phyloP scores from a whole-genome alignment of 2,888 invertebrate species.

The Spodoptera exigua region DNA sequence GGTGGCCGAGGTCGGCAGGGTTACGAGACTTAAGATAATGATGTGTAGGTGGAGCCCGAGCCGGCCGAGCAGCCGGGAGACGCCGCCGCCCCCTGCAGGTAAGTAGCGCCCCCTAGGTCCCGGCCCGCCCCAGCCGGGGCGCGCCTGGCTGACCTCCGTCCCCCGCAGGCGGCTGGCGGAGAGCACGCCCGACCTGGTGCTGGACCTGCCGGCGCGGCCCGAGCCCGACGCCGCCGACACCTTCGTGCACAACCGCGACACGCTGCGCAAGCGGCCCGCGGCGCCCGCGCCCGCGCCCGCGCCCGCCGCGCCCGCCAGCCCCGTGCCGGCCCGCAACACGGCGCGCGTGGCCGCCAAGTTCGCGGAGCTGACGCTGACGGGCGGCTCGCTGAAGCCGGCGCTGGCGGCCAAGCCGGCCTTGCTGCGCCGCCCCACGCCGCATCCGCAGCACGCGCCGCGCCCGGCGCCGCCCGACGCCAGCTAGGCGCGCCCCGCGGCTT shows the following conservation, averaged over 20 bases:
- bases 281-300: conserved; percentile 53
- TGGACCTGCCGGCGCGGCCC: conserved; percentile 92
- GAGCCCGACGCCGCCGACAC: conserved; percentile 73
- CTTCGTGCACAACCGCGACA: conserved; percentile 80
- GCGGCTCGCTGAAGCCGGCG: conserved; percentile 92
- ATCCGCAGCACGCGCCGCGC: conserved; percentile 64
- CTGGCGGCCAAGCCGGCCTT: conserved; percentile 95
- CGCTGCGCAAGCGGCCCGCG: conserved; percentile 70
- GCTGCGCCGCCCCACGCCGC: conserved; percentile 87
- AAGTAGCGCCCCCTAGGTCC: conserved; percentile 8
- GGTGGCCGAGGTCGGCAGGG: too few species aligned
- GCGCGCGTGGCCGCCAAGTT: conserved; percentile 91
- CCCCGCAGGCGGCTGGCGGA: conserved; percentile 81
- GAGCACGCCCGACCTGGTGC: conserved; percentile 94
- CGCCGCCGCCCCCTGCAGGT: conserved; percentile 34
- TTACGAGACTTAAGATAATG: neutral
- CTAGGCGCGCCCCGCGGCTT: neutral
- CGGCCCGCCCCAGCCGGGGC: conserved; percentile 75
- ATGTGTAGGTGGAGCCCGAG: conserved; percentile 42
- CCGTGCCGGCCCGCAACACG: conserved; percentile 90
- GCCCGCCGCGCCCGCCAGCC: conserved; percentile 69
- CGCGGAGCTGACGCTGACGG: conserved; percentile 90
- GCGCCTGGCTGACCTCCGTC: conserved; percentile 52
- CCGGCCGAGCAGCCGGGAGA: conserved; percentile 2
- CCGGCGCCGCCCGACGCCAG: conserved; percentile 18